Percentiles rank a stretch among this genome's conserved stretches.
Evolutionary conservation across 2,888 invertebrate genomes (phyloP).

Genomic region (Nemurella pictetii): DNA sequence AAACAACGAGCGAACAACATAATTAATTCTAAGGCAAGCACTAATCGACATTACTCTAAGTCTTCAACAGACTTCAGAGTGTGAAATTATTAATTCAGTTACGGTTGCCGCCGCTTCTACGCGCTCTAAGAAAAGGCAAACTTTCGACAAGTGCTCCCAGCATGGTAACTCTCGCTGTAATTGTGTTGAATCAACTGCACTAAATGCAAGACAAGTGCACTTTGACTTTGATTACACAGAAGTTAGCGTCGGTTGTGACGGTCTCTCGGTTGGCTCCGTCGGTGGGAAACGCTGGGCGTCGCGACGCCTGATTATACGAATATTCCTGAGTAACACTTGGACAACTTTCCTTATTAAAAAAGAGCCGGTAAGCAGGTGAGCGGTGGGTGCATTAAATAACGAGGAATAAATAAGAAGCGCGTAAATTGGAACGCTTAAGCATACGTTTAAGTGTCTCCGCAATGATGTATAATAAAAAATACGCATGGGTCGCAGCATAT

Average conservation of each 20-base stretch:
- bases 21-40: neutral
- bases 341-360: neutral
- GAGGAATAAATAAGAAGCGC: neutral
- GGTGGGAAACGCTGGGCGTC: neutral
- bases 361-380: neutral
- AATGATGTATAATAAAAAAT: neutral
- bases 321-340: neutral
- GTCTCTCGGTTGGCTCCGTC: neutral
- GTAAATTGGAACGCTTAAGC: neutral
- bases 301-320: neutral
- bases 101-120: neutral
- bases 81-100: neutral
- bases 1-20: neutral
- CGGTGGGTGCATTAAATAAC: neutral
- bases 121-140: neutral
- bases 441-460: neutral
- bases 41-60: neutral
- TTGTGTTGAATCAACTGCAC: conserved; percentile 13
- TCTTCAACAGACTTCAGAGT: neutral
- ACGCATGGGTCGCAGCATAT: neutral
- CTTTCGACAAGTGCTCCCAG: neutral
- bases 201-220: conserved; percentile 2
- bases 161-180: neutral
- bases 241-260: neutral
- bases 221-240: neutral